Base-by-base conservation (phyloP, 2,113 vertebrate species). In the Nothocercus julius region DNA sequence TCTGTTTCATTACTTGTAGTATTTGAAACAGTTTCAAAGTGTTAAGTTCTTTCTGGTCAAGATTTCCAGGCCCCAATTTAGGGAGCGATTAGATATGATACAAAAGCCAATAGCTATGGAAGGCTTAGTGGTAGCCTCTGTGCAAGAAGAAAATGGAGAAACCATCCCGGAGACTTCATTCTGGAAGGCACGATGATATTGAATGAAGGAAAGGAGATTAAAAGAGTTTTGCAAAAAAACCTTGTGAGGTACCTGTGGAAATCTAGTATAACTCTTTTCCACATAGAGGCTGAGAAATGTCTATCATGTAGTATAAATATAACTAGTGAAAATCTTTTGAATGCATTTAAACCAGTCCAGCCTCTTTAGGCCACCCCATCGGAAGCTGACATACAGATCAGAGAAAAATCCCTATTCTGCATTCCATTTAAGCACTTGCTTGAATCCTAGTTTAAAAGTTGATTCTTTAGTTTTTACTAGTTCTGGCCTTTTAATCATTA, bases 341-440 rank as follows among this genome's bases (percentile, higher is more conserved):
- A 44, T 1, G 2, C 5, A 34, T 51, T 58, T 58, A 68, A 69
- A 70, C 3, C 8, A 58, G 30, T 21, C 14, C 32, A 75, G 15
- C 7, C 7, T 13, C 53, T 7, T 69, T 58, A 40, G 40, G 62
- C 9, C 34, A 49, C 0, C 0, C 10, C 14, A 21, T 68, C 1
- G 0, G 82, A 90, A 45, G n/a, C 13, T 59, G 28, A 66, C 59
- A 21, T 25, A 17, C 32, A 28, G n/a, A 54, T 61, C 24, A 54
- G 38, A 67, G 59, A 67, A 12, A 82, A 82, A 82, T 49, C 38
- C 20, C 59, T 70, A 36, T n/a, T 66, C 8, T 49, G 47, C 54
- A 17, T 18, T 73, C 22, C 40, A 27, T 67, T 59, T 72, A 88
- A 85, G 12, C 4, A 38, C 13, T 27, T 77, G 30, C 18, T 77